phyloP scores from a whole-genome alignment of 1,140 invertebrate species.

The Eurosta solidaginis region DNA sequence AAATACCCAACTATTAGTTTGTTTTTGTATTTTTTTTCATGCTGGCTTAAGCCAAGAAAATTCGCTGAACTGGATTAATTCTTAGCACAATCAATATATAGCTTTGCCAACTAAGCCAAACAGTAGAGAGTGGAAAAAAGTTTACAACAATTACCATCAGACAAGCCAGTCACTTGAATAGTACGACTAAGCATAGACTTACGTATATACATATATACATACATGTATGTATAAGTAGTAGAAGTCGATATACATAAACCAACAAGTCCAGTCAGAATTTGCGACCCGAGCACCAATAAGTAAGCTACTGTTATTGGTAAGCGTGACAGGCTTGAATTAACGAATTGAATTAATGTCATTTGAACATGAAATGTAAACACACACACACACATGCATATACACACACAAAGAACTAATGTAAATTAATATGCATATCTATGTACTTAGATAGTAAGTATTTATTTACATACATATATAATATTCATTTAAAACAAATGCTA shows the following conservation, averaged over 20 bases:
- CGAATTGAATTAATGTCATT: slow-evolving; percentile 30
- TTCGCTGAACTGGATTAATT: slow-evolving; percentile 28
- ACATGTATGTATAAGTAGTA: too few species aligned
- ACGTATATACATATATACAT: too few species aligned
- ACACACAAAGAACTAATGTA: too few species aligned
- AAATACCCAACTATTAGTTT: not conserved
- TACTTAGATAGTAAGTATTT: too few species aligned
- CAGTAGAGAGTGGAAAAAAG: not conserved
- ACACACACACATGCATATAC: not conserved
- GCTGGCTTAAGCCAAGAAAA: not conserved
- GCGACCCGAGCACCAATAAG: not conserved
- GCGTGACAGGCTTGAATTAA: slow-evolving; percentile 30
- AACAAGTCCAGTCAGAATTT: too few species aligned
- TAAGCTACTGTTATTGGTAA: not conserved
- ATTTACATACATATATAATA: not conserved
- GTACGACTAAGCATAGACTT: not conserved
- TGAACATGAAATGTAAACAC: slow-evolving; percentile 27
- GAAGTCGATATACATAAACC: too few species aligned
- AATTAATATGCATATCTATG: not conserved
- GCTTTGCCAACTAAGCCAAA: not conserved
- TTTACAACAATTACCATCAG: not conserved
- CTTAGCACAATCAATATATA: slow-evolving; percentile 24
- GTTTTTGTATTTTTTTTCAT: not conserved
- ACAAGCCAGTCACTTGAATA: not conserved
- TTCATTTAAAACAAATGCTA: slow-evolving; percentile 20